Conservation (phyloP, 2,797 vertebrate species). For the Acanthurus lineatus region DNA sequence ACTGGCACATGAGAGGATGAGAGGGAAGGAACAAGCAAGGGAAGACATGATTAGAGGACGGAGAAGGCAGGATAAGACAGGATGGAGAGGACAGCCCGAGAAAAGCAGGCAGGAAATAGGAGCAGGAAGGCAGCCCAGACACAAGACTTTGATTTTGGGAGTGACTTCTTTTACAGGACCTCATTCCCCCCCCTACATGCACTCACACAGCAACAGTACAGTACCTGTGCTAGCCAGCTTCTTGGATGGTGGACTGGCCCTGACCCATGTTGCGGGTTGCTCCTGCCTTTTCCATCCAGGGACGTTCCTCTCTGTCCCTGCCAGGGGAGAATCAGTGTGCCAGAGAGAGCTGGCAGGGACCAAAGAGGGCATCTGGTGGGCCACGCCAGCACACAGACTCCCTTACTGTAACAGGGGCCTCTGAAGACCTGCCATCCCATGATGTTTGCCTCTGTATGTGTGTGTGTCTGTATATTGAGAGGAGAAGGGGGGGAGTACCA, state of each 20-base stretch:
- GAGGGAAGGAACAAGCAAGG: slow-evolving; percentile 47
- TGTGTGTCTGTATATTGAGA: slow-evolving; percentile 28
- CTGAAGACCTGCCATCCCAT: slow-evolving; percentile 70
- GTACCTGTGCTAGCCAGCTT: slow-evolving; percentile 60
- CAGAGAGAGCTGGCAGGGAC: slow-evolving; percentile 71
- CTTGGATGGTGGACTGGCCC: slow-evolving; percentile 52
- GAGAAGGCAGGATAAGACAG: slow-evolving; percentile 57
- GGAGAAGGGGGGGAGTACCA: background rate
- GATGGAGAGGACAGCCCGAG: slow-evolving; percentile 36
- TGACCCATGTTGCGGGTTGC: slow-evolving; percentile 59
- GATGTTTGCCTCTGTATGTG: slow-evolving; percentile 68
- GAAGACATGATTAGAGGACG: slow-evolving; percentile 66
- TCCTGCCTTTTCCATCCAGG: slow-evolving; percentile 69
- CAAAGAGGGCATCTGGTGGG: slow-evolving; percentile 63
- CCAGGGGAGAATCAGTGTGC: slow-evolving; percentile 65
- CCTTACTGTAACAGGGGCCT: slow-evolving; percentile 68
- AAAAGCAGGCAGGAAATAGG: slow-evolving; percentile 43
- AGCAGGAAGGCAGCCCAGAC: slow-evolving; percentile 45
- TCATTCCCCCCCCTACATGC: background rate
- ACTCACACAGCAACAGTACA: slow-evolving; percentile 12
- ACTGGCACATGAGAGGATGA: slow-evolving; percentile 37
- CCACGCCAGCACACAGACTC: slow-evolving; percentile 58
- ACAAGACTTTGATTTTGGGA: slow-evolving; percentile 64
- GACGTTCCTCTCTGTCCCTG: slow-evolving; percentile 64
- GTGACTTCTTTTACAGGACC: slow-evolving; percentile 32